Base-by-base conservation (phyloP, 2,113 vertebrate genomes). In the Phainopepla nitens region DNA sequence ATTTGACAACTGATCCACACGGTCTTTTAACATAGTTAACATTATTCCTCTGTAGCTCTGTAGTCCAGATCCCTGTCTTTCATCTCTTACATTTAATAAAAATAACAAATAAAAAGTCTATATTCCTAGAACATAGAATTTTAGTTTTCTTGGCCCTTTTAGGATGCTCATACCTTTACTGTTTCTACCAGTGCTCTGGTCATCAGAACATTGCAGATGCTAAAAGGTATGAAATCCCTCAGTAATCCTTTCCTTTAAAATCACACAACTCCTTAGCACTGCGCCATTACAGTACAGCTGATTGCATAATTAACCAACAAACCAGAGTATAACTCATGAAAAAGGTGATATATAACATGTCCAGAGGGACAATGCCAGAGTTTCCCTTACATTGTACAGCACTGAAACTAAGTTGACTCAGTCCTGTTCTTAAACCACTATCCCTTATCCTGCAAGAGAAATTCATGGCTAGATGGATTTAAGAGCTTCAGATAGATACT, bases 1-100 rank as follows among this genome's bases (percentile, higher is more conserved):
- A 89, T 68, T 90, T 93, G 50, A 92, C 64, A 75, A 72, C 20
- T 83, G 86, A 91, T 97, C 66, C 85, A 60, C 44, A 25, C 66
- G 49, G 76, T 45, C 50, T 83, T 93, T 80, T 66, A 70, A 88
- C 62, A 84, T 11, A 70, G 35, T 73, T 87, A 51, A 66, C n/a
- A 33, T 96, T 91, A 90, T 69, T 83, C 21, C 17, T 44, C 45
- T 58, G 44, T 82, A 78, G 87, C 31, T 54, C 64, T 78, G 22
- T 60, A 89, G 93, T 72, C 77, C 72, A 91, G 42, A 77, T 35
- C n/a, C 31, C 50, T 69, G n/a, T 54, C 80, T 93, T 82, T 83
- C 49, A 70, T 73, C 84, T 90, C 53, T 68, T 35, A 54, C 8
- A 68, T 89, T 88, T 58, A 82, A 85, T 27, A 80, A 70, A 39